phyloP scores from a whole-genome alignment of 2,113 vertebrate genomes.

The Phrynosoma platyrhinos region DNA sequence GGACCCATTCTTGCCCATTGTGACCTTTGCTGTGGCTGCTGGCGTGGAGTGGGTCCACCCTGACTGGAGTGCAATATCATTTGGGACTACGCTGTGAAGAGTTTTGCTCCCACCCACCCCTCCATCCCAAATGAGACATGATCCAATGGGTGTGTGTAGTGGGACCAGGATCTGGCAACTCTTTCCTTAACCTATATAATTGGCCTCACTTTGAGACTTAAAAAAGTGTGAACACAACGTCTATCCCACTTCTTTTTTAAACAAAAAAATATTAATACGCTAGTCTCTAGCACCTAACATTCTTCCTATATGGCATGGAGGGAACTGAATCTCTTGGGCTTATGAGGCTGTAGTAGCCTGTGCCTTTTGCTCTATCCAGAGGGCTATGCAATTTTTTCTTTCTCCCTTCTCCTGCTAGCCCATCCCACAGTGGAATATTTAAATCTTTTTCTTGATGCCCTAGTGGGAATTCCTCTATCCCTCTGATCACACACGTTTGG shows the following conservation, averaged over 20 bases:
- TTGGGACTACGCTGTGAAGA: constrained; percentile 14
- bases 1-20: background rate
- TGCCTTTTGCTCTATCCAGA: background rate
- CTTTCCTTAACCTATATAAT: background rate
- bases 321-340: background rate
- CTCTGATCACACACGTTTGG: background rate
- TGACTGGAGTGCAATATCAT: constrained; percentile 31
- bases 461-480: background rate
- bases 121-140: background rate
- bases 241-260: background rate
- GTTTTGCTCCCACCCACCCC: background rate
- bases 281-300: background rate
- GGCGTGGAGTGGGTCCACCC: background rate
- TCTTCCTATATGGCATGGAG: background rate
- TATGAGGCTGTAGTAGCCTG: background rate
- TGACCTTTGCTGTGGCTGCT: background rate
- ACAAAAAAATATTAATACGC: background rate
- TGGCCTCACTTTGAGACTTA: background rate
- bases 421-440: background rate
- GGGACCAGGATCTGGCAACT: constrained; percentile 44
- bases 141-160: constrained; percentile 25
- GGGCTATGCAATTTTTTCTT: background rate
- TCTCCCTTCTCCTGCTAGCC: background rate
- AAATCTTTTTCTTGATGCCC: background rate
- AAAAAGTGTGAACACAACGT: background rate